Base-by-base conservation (phyloP, 2,888 invertebrate species). In the Chrysodeixis includens region DNA sequence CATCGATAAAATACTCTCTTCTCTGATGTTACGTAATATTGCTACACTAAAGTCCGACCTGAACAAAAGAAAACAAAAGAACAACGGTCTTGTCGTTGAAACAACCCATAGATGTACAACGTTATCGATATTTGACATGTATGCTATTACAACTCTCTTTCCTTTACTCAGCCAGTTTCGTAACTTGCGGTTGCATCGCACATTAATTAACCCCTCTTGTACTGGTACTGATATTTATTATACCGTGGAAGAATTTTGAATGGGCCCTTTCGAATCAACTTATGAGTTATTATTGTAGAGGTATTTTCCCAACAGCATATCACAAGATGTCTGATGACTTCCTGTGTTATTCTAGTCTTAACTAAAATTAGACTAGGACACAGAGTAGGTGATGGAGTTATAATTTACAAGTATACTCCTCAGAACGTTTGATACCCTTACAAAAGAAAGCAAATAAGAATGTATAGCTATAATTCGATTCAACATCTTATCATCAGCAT, bases 151-250 rank as follows among this genome's bases (percentile, higher is more conserved):
- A 20, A 18, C 46, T 2, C 20, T 18, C 8, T 16, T 8, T 16
- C 26, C 26, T 26, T 26, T 26, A 26, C 3, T 26, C 26, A 67
- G 74, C 74, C 44, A 64, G 72, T 85, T 84, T 84, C 83, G 76
- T 81, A 80, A 83, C 54, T 26, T 26, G 26, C 26, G 64, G 30
- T 67, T 81, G 75, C 77, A 79, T 74, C 72, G 72, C 40, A 51
- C 66, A 67, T 68, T 78, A 79, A 83, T 84, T 76, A 76, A 49
- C 60, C 69, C 68, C 55, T 65, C 70, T 69, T 71, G 64, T 57
- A 12, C n/a, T n/a, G n/a, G n/a, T n/a, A n/a, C n/a, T 54, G 53
- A 66, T 30, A 62, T 66, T 68, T 69, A 78, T 67, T 61, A 46
- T 44, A 49, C 49, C 6, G 53, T 60, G 62, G 62, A 68, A 73